Percentiles rank a stretch among this genome's conserved stretches.
Evolutionary conservation across 2,888 invertebrate species (phyloP).

Genomic region (Dasypogon diadema): DNA sequence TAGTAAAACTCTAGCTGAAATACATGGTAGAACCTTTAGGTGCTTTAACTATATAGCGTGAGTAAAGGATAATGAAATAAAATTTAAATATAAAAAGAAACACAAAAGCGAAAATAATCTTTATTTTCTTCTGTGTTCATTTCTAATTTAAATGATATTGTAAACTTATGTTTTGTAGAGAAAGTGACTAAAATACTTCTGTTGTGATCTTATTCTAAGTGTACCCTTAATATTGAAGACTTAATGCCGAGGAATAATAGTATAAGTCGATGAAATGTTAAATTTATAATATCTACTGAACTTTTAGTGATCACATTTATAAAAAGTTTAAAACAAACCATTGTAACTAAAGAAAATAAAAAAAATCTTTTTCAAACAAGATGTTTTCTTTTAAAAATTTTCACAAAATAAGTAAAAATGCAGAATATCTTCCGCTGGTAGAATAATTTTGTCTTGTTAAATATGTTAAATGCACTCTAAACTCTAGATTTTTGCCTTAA

Average conservation of each 20-base stretch:
- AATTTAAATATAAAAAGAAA: not conserved
- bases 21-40: not conserved
- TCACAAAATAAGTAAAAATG: no score
- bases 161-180: not conserved
- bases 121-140: not conserved
- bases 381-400: not conserved
- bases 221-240: not conserved
- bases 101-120: not conserved
- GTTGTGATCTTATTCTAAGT: constrained; percentile 6
- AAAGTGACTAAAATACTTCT: constrained; percentile 1
- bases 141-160: not conserved
- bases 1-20: not conserved
- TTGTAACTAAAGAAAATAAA: constrained; percentile 3
- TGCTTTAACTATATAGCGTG: not conserved
- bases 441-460: no score
- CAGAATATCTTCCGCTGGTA: no score
- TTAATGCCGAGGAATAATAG: not conserved
- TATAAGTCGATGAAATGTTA: not conserved
- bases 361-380: not conserved
- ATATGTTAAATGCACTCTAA: no score
- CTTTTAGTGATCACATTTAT: constrained; percentile 16
- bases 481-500: no score
- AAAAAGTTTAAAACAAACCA: not conserved
- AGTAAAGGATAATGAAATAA: not conserved
- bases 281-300: constrained; percentile 5